Conservation (phyloP, 2,888 invertebrate genomes). For the Galerucella pusilla region DNA sequence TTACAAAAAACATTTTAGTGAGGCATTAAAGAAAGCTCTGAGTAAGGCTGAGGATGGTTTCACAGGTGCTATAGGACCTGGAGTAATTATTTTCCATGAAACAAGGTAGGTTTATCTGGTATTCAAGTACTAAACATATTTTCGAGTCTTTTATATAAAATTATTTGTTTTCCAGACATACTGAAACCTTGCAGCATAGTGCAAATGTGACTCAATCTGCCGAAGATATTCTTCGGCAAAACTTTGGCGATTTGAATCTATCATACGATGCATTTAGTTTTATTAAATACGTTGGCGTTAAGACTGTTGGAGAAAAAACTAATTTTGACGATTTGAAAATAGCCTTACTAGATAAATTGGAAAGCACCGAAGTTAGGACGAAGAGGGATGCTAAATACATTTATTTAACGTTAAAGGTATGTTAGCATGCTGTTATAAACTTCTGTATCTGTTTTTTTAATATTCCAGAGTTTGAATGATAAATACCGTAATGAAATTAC, state of each 20-base stretch:
- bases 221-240: constrained; percentile 71
- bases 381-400: constrained; percentile 75
- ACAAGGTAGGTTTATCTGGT: constrained; percentile 64
- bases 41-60: constrained; percentile 48
- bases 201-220: constrained; percentile 69
- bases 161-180: constrained; percentile 64
- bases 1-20: constrained; percentile 78
- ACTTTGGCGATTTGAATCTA: constrained; percentile 72
- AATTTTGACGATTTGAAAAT: constrained; percentile 71
- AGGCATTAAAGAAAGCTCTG: constrained; percentile 65
- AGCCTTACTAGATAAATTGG: constrained; percentile 72
- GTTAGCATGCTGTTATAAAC: neutral
- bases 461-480: constrained; percentile 72
- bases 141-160: no score
- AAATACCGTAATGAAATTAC: constrained; percentile 79
- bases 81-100: constrained; percentile 83
- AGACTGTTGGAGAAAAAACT: constrained; percentile 67
- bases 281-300: constrained; percentile 75
- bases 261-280: constrained; percentile 80
- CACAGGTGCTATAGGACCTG: constrained; percentile 70
- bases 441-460: neutral
- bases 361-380: constrained; percentile 77
- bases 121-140: neutral
- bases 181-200: constrained; percentile 73
- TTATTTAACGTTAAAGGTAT: constrained; percentile 74